Conservation (phyloP, 2,113 vertebrate species). For the Formicarius rufipectus region DNA sequence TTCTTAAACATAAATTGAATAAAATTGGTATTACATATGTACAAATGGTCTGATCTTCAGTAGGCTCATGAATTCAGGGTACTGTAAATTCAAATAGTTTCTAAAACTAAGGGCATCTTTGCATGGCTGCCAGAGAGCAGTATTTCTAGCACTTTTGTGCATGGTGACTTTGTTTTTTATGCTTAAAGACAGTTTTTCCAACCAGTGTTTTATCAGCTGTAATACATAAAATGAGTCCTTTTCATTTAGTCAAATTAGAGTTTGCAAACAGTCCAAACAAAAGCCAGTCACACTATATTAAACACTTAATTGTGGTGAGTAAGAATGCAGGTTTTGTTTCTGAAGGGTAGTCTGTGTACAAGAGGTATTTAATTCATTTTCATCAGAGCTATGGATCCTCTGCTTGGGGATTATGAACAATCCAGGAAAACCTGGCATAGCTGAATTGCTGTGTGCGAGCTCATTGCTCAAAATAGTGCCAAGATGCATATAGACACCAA, state of each 20-base stretch:
- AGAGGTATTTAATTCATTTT: constrained; percentile 15
- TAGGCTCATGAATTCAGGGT: neutral
- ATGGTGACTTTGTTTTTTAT: neutral
- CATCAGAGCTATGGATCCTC: neutral
- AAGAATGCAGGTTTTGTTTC: neutral
- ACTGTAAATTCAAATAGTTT: neutral
- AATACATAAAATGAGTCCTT: neutral
- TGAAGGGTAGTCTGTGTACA: neutral
- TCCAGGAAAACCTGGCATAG: neutral
- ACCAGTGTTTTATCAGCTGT: neutral
- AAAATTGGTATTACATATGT: neutral
- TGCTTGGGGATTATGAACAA: neutral
- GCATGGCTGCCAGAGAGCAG: neutral
- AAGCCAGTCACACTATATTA: neutral
- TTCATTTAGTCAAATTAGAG: neutral
- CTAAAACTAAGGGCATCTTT: neutral
- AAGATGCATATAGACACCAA: neutral
- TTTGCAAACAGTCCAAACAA: neutral
- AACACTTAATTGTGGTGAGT: neutral
- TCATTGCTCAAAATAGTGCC: neutral
- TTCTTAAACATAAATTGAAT: neutral
- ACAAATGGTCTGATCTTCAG: neutral
- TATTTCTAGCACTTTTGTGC: neutral
- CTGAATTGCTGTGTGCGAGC: neutral
- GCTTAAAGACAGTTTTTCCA: neutral